Evolutionary conservation across 2,797 vertebrate species (phyloP).

Genomic region (Psittacula echo): DNA sequence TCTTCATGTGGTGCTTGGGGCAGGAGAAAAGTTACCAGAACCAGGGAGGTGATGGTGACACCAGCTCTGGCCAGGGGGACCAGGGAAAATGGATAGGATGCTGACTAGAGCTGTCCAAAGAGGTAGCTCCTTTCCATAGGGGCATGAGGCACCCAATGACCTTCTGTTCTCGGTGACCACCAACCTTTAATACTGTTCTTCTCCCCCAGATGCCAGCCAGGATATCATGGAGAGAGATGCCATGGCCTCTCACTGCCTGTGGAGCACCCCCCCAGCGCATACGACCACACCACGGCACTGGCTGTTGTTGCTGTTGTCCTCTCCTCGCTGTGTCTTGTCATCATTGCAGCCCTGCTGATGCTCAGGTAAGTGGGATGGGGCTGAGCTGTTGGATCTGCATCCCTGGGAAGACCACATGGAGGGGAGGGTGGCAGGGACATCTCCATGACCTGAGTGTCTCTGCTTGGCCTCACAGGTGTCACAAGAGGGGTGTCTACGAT

Average conservation of each 20-base stretch:
- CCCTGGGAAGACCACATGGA: rapidly evolving
- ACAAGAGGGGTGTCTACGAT: slow-evolving; percentile 93
- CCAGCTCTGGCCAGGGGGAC: neutral
- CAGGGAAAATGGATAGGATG: rapidly evolving
- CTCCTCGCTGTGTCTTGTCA: slow-evolving; percentile 91
- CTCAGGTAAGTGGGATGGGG: slow-evolving; percentile 81
- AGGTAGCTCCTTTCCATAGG: neutral
- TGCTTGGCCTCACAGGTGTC: slow-evolving; percentile 84
- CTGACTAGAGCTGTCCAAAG: neutral
- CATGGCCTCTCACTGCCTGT: slow-evolving; percentile 84
- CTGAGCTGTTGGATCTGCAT: rapidly evolving
- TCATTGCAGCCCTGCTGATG: slow-evolving; percentile 91
- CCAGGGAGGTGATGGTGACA: neutral
- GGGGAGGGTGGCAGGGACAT: neutral
- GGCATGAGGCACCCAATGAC: neutral
- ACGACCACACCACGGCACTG: slow-evolving; percentile 91
- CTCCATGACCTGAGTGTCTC: neutral
- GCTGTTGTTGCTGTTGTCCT: slow-evolving; percentile 92
- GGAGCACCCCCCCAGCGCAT: slow-evolving; percentile 77
- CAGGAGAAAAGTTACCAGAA: neutral
- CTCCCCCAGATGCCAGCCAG: slow-evolving; percentile 83
- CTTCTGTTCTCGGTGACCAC: neutral
- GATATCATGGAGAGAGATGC: slow-evolving; percentile 91
- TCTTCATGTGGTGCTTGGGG: neutral
- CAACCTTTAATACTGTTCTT: neutral